Conservation (phyloP, 2,888 invertebrate genomes). For the Orthosia gothica region DNA sequence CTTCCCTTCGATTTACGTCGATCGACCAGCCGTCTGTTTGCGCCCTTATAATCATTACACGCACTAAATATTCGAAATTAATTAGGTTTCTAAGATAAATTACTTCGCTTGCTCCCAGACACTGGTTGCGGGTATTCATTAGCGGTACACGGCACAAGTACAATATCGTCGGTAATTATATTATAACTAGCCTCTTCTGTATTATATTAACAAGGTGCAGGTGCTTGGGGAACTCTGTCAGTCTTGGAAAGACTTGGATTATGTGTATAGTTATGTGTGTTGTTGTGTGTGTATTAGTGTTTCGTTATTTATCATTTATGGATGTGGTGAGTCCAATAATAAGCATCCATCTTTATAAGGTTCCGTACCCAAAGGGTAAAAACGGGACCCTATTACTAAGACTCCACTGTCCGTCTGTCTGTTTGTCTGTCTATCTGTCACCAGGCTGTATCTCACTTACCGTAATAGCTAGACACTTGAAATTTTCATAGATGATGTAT, state of each 20-base stretch:
- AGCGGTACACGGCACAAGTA: conserved; percentile 28
- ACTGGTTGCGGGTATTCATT: conserved; percentile 46
- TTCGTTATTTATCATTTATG: background rate
- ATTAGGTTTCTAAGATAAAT: conserved; percentile 43
- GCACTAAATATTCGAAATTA: conserved; percentile 42
- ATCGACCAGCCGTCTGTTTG: background rate
- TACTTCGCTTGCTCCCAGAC: conserved; percentile 36
- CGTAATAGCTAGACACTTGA: too few species aligned
- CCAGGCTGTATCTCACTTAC: too few species aligned
- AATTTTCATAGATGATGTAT: too few species aligned
- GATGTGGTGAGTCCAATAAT: background rate
- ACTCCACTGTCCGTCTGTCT: too few species aligned
- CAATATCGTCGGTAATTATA: conserved; percentile 37
- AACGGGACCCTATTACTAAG: too few species aligned
- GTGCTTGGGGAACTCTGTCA: background rate
- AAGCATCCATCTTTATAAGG: background rate
- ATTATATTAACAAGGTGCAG: conserved; percentile 9
- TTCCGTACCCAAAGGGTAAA: too few species aligned
- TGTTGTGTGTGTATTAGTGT: too few species aligned
- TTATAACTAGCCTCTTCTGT: conserved; percentile 29
- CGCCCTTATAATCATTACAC: conserved; percentile 14
- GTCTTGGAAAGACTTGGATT: background rate
- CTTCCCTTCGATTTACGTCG: background rate
- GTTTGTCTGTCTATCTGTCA: too few species aligned
- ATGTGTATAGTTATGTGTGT: too few species aligned